Conservation (phyloP, 2,888 invertebrate species). For the Galerucella calmariensis region DNA sequence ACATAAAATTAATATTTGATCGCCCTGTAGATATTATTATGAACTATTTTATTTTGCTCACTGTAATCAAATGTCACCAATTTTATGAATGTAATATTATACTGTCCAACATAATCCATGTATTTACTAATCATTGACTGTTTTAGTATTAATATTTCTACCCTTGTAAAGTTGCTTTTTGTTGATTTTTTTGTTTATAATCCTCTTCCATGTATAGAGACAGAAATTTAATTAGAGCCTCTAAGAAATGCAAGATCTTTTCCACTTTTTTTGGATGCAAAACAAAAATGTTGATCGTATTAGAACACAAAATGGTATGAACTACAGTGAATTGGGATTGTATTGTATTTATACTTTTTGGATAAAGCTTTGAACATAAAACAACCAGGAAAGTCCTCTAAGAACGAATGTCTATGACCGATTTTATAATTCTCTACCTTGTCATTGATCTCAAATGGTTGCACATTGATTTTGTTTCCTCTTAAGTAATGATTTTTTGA, state of each 20-base stretch:
- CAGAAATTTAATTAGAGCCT: not conserved
- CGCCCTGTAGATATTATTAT: not conserved
- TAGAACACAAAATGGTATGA: no score
- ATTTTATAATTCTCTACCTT: no score
- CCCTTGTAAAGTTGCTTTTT: not conserved
- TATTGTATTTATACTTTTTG: no score
- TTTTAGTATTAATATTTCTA: not conserved
- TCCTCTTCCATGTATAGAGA: not conserved
- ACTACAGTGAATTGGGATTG: no score
- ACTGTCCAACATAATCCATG: not conserved
- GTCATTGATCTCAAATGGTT: no score
- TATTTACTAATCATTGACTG: not conserved
- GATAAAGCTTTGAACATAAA: no score
- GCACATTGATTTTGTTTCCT: no score
- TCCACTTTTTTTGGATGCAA: no score
- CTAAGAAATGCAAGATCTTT: not conserved
- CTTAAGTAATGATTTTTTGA: no score
- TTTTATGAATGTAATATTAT: slow-evolving; percentile 10
- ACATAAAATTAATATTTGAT: not conserved
- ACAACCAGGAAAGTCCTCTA: no score
- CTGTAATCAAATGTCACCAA: not conserved
- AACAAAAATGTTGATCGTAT: no score
- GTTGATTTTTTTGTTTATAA: not conserved
- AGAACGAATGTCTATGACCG: no score
- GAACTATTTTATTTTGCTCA: slow-evolving; percentile 3